phyloP scores from a whole-genome alignment of 2,888 invertebrate genomes.

The Aleiodes alternator region DNA sequence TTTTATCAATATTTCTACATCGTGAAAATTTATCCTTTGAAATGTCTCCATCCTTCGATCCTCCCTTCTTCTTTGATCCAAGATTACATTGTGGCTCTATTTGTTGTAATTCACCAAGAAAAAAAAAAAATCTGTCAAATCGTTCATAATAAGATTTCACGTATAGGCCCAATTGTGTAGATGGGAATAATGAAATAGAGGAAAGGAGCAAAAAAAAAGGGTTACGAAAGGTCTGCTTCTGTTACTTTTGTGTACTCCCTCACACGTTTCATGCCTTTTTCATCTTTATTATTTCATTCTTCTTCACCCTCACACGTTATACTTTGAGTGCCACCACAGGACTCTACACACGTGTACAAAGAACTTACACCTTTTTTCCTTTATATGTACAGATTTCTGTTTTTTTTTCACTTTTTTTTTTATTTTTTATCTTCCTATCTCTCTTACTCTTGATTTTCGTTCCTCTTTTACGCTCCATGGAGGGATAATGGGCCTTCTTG shows the following conservation, averaged over 20 bases:
- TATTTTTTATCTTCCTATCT: conserved; percentile 17
- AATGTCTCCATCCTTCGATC: background rate
- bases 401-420: background rate
- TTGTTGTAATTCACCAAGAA: conserved; percentile 37
- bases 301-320: conserved; percentile 35
- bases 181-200: conserved; percentile 46
- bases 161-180: conserved; percentile 45
- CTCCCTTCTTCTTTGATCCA: conserved; percentile 16
- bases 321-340: conserved; percentile 39
- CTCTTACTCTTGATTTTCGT: conserved; percentile 20
- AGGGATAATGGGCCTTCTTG: conserved; percentile 64
- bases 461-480: conserved; percentile 30
- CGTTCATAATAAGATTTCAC: conserved; percentile 63
- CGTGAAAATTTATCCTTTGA: conserved; percentile 23
- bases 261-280: conserved; percentile 27
- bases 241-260: conserved; percentile 34
- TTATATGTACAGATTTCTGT: conserved; percentile 41
- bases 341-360: conserved; percentile 49
- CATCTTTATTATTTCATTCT: conserved; percentile 38
- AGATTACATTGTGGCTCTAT: conserved; percentile 55
- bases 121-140: conserved; percentile 57
- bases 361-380: conserved; percentile 56
- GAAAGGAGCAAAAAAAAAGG: conserved; percentile 42
- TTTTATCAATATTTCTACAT: conserved; percentile 45
- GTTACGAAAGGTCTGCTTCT: conserved; percentile 47